These are phyloP conservation scores for Paratrypauchen microcephalus DNA, from an alignment of 2,797 vertebrate genomes.

Conservation along the genomic window DNA sequence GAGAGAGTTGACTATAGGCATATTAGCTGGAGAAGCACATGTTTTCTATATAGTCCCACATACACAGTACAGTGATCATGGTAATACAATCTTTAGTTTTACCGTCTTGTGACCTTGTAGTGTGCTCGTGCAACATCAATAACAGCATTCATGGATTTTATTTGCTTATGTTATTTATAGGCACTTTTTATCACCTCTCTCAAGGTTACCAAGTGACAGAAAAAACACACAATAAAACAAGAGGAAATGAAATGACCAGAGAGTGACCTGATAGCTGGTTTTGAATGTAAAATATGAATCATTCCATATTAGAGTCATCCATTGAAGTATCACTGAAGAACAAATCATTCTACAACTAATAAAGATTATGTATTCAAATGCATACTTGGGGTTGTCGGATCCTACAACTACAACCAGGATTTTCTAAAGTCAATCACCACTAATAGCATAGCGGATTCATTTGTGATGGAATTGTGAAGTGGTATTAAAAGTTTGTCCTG, in stretches of 20 bases:
- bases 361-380: background rate
- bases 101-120: background rate
- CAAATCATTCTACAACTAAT: background rate
- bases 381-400: background rate
- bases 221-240: background rate
- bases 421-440: background rate
- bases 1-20: background rate
- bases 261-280: background rate
- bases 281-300: background rate
- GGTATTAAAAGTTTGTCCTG: background rate
- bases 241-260: background rate
- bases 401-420: background rate
- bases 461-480: background rate
- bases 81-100: background rate
- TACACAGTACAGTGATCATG: background rate
- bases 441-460: background rate
- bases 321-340: background rate
- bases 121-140: background rate
- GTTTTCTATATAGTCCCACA: too few species aligned
- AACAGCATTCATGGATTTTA: background rate
- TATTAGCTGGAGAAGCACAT: background rate
- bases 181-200: background rate
- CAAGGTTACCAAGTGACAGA: background rate
- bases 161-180: background rate
- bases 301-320: background rate